These are phyloP conservation scores for Speoplatyrhinus poulsoni DNA, from an alignment of 2,113 vertebrate genomes.

Conservation along the genomic window DNA sequence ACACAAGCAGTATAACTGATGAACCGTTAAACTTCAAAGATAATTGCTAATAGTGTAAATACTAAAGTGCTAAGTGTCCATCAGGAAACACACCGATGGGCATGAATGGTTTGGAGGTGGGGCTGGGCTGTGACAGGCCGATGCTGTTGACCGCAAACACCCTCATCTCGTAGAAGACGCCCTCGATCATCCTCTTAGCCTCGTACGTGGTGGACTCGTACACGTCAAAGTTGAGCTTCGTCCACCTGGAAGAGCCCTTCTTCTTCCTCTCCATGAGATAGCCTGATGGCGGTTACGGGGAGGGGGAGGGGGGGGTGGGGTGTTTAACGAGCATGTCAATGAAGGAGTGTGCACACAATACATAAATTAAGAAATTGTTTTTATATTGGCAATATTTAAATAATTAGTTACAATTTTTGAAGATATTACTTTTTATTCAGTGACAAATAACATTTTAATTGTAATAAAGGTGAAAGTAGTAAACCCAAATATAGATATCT, in stretches of 20 bases:
- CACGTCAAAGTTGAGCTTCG: slow-evolving; percentile 90
- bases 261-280: slow-evolving; percentile 93
- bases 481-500: too few relatives aligned
- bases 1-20: too few relatives aligned
- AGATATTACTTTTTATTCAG: too few relatives aligned
- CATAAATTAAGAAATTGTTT: too few relatives aligned
- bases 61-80: not conserved
- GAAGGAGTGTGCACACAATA: not conserved
- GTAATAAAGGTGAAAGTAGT: too few relatives aligned
- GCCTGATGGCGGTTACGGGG: slow-evolving; percentile 63
- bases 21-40: too few relatives aligned
- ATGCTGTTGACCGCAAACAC: slow-evolving; percentile 88
- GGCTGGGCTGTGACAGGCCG: slow-evolving; percentile 83
- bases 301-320: not conserved
- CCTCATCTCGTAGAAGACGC: slow-evolving; percentile 88
- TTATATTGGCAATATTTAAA: too few relatives aligned
- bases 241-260: slow-evolving; percentile 89
- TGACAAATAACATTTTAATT: too few relatives aligned
- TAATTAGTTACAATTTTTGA: too few relatives aligned
- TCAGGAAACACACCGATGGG: slow-evolving; percentile 68
- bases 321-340: not conserved
- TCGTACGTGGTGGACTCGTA: slow-evolving; percentile 78
- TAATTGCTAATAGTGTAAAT: too few relatives aligned
- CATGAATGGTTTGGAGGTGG: slow-evolving; percentile 80
- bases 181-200: slow-evolving; percentile 92